Percentiles rank a stretch among this genome's conserved stretches.
These are phyloP conservation scores for Helogale parvula DNA, from an alignment of 2,113 vertebrate species.

Conservation along the genomic window DNA sequence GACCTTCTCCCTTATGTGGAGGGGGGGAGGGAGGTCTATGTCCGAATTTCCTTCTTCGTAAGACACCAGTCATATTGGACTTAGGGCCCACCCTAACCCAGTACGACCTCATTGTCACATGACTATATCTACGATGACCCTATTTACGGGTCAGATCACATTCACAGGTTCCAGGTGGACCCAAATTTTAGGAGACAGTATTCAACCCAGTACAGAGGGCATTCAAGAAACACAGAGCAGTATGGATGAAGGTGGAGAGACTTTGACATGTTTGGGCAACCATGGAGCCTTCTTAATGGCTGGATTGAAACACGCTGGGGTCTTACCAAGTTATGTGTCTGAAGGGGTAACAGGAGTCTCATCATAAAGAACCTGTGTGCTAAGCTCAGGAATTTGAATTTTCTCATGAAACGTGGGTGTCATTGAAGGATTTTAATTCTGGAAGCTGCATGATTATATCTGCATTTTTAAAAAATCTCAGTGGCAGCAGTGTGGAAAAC, in stretches of 20 bases:
- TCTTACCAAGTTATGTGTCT: background rate
- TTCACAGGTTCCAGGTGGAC: background rate
- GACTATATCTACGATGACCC: background rate
- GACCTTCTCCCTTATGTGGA: background rate
- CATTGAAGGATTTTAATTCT: constrained; percentile 46
- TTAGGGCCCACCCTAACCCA: background rate
- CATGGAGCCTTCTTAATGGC: background rate
- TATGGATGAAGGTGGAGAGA: background rate
- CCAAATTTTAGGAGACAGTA: background rate
- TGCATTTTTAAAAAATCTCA: constrained; percentile 55
- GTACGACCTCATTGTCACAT: background rate
- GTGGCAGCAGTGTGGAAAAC: background rate
- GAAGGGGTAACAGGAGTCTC: background rate
- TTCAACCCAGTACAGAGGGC: background rate
- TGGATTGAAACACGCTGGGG: background rate
- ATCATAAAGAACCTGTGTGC: background rate
- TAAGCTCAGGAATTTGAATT: background rate
- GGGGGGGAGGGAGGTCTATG: background rate
- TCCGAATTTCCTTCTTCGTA: background rate
- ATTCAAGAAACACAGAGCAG: background rate
- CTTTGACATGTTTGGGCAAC: background rate
- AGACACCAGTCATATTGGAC: background rate
- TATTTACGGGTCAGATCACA: background rate
- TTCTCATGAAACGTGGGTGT: constrained; percentile 27
- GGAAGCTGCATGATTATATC: constrained; percentile 29